Conservation (phyloP, 37 sponge, comb jelly and placozoan genomes). For the Geodia barretti region DNA sequence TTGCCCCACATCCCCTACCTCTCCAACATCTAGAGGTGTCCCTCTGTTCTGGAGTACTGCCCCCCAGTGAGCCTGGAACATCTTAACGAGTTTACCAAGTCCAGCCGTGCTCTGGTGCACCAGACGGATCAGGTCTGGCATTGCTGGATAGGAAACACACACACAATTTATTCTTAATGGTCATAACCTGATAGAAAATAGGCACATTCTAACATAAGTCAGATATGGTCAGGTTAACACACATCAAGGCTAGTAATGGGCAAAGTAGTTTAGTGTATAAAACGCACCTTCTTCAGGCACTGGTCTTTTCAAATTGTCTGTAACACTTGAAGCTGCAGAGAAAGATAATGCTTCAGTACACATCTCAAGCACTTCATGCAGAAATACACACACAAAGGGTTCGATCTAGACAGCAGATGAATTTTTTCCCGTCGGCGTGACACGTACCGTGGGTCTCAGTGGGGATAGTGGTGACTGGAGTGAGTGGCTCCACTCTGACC, state of each 20-base stretch:
- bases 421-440: too few relatives aligned
- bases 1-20: too few relatives aligned
- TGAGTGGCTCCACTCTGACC: conserved; percentile 1
- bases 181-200: too few relatives aligned
- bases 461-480: background rate
- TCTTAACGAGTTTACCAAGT: conserved; percentile 51
- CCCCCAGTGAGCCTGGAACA: conserved; percentile 76
- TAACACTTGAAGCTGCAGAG: background rate
- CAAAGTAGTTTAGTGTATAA: background rate
- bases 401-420: too few relatives aligned
- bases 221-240: background rate
- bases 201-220: too few relatives aligned
- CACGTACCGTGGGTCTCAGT: too few relatives aligned
- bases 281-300: conserved; percentile 73
- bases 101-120: conserved; percentile 81
- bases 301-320: conserved; percentile 8
- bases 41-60: conserved; percentile 3
- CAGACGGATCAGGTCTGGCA: conserved; percentile 80
- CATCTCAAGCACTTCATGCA: too few relatives aligned
- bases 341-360: background rate
- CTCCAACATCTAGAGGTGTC: too few relatives aligned
- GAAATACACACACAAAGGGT: background rate
- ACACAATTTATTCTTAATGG: background rate
- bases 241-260: background rate
- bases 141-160: conserved; percentile 55